Percentiles rank a stretch among this genome's conserved stretches.
Conservation (phyloP, 2,888 invertebrate species). For the Tiliacea citrago region DNA sequence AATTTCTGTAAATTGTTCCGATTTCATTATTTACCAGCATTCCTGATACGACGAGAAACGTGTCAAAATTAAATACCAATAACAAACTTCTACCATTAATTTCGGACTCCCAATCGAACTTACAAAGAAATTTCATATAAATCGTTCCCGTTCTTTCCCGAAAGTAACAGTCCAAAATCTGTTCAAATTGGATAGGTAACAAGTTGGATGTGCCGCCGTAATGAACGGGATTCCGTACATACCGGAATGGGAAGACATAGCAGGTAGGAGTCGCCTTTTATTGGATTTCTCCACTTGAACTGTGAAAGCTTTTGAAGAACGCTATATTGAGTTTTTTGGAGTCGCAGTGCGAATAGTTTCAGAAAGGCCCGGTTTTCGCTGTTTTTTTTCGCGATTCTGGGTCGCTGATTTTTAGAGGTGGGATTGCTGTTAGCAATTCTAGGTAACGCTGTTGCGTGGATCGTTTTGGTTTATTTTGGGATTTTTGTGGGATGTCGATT, state of each 20-base stretch:
- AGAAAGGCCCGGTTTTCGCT: conserved; percentile 41
- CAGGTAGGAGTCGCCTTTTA: conserved; percentile 81
- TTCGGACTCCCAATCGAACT: conserved; percentile 57
- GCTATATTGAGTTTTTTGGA: conserved; percentile 79
- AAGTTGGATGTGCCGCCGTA: conserved; percentile 84
- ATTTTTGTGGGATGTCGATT: conserved; percentile 34
- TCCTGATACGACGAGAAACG: background rate
- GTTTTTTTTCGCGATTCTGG: conserved; percentile 21
- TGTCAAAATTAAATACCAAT: conserved; percentile 19
- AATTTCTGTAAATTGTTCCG: background rate
- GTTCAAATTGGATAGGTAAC: conserved; percentile 84
- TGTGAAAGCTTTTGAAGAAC: conserved; percentile 71
- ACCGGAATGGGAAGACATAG: conserved; percentile 81
- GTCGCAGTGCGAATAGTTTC: conserved; percentile 65
- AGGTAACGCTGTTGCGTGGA: conserved; percentile 13
- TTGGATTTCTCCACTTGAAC: conserved; percentile 82
- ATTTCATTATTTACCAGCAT: background rate
- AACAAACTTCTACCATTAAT: conserved; percentile 46
- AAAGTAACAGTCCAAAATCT: conserved; percentile 76
- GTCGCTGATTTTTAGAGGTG: conserved; percentile 31
- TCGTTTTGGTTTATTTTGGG: conserved; percentile 22
- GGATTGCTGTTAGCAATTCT: conserved; percentile 21
- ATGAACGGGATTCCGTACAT: conserved; percentile 85
- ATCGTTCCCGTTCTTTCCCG: conserved; percentile 64
- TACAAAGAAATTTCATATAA: conserved; percentile 80